These are phyloP conservation scores for Rousettus leschenaultii DNA, from an alignment of 2,113 vertebrate species.

Conservation along the genomic window DNA sequence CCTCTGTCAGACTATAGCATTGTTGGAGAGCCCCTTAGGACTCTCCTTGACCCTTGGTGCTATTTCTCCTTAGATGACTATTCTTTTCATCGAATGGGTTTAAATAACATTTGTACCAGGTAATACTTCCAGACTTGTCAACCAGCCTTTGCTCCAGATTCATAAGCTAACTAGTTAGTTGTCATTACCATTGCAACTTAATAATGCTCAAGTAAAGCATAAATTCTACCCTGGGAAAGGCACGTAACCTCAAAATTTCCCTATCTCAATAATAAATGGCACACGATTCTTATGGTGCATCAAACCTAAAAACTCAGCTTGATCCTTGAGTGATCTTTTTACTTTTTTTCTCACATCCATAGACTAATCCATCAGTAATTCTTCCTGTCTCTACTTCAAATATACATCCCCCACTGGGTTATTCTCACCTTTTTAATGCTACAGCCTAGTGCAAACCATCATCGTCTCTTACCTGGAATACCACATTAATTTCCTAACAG, in stretches of 20 bases:
- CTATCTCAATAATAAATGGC: not conserved
- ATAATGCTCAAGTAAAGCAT: not conserved
- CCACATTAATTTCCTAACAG: not conserved
- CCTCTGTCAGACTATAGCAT: not conserved
- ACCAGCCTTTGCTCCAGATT: not conserved
- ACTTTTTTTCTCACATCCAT: not conserved
- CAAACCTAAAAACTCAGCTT: not conserved
- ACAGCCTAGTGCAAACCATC: not conserved
- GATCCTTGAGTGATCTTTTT: not conserved
- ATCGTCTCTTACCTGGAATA: not conserved
- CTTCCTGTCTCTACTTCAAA: not conserved
- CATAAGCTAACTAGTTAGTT: not conserved
- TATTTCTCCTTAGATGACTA: not conserved
- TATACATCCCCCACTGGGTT: not conserved
- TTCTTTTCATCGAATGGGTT: not conserved
- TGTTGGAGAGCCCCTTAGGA: not conserved
- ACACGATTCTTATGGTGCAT: not conserved
- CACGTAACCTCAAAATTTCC: not conserved
- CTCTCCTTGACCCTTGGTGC: not conserved
- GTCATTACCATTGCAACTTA: not conserved
- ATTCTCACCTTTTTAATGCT: not conserved
- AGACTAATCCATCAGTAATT: not conserved
- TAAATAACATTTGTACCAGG: not conserved
- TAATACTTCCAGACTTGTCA: not conserved
- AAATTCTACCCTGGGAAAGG: not conserved